These are phyloP conservation scores for Ibidorhyncha struthersii DNA, from an alignment of 2,113 vertebrate genomes.

Conservation along the genomic window DNA sequence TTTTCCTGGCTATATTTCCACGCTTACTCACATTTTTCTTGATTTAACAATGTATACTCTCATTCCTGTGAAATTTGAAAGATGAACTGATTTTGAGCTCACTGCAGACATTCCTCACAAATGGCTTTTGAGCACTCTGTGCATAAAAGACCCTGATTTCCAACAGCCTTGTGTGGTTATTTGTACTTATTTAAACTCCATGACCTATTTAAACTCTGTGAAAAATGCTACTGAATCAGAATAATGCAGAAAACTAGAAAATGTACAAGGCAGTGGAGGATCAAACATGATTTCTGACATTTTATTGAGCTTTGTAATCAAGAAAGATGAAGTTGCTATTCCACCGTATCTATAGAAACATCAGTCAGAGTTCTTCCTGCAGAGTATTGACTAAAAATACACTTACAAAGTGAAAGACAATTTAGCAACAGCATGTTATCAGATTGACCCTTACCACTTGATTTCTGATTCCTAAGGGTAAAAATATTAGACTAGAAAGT, in stretches of 20 bases:
- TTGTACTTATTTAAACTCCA: neutral
- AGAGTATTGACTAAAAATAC: neutral
- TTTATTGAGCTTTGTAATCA: neutral
- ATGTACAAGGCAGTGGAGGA: neutral
- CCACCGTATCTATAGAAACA: neutral
- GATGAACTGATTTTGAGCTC: neutral
- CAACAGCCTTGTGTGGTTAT: neutral
- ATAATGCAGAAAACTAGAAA: neutral
- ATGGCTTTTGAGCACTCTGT: neutral
- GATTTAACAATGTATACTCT: neutral
- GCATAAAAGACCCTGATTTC: neutral
- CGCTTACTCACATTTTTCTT: neutral
- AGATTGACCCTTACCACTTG: neutral
- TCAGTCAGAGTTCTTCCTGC: neutral
- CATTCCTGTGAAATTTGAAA: neutral
- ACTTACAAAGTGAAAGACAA: neutral
- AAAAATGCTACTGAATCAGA: neutral
- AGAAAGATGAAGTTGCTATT: neutral
- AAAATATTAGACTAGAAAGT: neutral
- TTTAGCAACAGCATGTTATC: neutral
- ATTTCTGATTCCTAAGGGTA: neutral
- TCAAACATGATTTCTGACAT: neutral
- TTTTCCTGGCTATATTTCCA: neutral
- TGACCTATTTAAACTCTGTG: neutral
- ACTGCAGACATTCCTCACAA: neutral